phyloP scores from a whole-genome alignment of 2,113 vertebrate species.

The Neodon shergylaensis region DNA sequence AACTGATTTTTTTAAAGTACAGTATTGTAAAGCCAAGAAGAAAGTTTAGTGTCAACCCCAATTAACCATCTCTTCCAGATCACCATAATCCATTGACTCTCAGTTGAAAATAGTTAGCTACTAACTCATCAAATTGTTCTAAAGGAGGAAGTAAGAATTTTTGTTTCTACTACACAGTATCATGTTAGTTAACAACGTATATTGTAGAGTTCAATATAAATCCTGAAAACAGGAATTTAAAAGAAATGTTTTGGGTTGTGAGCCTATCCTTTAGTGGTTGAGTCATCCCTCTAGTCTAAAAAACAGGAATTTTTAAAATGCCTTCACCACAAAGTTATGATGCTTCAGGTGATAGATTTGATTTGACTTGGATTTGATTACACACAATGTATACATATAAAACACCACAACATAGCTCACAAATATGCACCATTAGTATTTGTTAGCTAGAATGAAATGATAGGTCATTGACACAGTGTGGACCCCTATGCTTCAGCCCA shows the following conservation, averaged over 20 bases:
- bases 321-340: background rate
- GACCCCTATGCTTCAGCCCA: background rate
- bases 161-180: background rate
- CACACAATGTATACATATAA: background rate
- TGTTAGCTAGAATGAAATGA: background rate
- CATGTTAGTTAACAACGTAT: background rate
- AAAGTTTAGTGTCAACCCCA: background rate
- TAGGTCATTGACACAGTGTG: background rate
- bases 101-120: background rate
- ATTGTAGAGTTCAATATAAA: background rate
- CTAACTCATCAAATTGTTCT: slow-evolving; percentile 9
- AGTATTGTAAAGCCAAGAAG: background rate
- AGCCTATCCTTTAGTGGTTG: background rate
- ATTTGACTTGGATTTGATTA: background rate
- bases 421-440: background rate
- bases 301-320: background rate
- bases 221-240: background rate
- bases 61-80: background rate
- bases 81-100: background rate
- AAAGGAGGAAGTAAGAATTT: background rate
- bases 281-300: background rate
- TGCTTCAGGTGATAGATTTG: background rate
- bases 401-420: background rate
- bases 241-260: background rate
- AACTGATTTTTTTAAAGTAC: background rate